Evolutionary conservation across 53 echinoderm and acorn worm species (phyloP).

Genomic region (Echinometra lucunter): DNA sequence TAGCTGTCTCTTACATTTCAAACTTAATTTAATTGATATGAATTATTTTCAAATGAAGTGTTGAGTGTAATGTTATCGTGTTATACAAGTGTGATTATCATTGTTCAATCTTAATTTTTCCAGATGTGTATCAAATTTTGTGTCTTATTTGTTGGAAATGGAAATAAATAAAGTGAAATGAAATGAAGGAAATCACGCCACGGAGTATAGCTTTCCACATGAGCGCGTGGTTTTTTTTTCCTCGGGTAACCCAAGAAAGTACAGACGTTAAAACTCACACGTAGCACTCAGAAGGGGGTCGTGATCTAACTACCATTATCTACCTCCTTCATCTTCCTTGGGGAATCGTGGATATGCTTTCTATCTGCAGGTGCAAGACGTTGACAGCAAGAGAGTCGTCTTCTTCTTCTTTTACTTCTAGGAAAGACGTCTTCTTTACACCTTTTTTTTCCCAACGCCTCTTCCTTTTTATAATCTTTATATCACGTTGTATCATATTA

Average conservation of each 20-base stretch:
- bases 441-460: background rate
- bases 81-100: too few species aligned
- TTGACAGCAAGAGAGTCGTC: background rate
- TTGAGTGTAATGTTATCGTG: too few species aligned
- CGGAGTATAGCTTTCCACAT: background rate
- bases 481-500: background rate
- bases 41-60: too few species aligned
- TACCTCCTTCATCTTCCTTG: background rate
- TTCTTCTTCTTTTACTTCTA: background rate
- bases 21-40: too few species aligned
- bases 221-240: background rate
- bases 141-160: too few species aligned
- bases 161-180: too few species aligned
- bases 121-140: too few species aligned
- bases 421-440: background rate
- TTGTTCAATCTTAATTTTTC: too few species aligned
- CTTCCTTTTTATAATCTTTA: background rate
- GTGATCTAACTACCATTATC: slow-evolving; percentile 18
- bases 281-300: background rate
- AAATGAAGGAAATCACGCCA: background rate
- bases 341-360: background rate
- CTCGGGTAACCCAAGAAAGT: background rate
- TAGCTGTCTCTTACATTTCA: too few species aligned
- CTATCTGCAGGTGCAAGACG: background rate
- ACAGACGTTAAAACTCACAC: slow-evolving; percentile 7